Evolutionary conservation across 2,888 invertebrate species (phyloP), one percentile per base, ranked within the genome.

Genomic region (Zhuqinia jingwanae): DNA sequence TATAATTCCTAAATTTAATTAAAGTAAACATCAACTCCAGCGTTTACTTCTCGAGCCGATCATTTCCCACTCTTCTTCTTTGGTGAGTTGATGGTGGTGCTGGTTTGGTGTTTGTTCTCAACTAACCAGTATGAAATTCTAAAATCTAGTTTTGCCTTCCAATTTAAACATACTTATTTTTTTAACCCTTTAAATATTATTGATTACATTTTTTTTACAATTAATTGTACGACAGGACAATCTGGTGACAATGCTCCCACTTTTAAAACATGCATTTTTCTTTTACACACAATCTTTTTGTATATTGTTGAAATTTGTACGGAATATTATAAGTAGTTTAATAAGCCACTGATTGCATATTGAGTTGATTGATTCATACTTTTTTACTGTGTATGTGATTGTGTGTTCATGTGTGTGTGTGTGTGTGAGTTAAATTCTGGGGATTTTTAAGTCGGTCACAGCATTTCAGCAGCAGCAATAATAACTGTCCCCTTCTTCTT

Each of bases 341-440:
- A 15, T 70, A 70, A 70, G 36, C n/a, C 70, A 70, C 70, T 70
- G 70, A 70, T 70, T 70, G 70, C 70, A 70, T 70, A 42, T 45
- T 50, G 70, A 70, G 50, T n/a, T 70, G 47, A 70, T 70, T 70
- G 70, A 70, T 70, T 70, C 10, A 25, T 45, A 25, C 25, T 70
- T 50, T 50, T 15, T 10, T 13, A 47, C 47, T 47, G 15, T 25
- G 22, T 15, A n/a, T n/a, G 22, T 25, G 22, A 20, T 22, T 58
- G 58, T 10, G 22, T 58, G 11, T 70, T 68, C 20, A 25, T 15
- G 3, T 50, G 11, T 70, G 25, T 27, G 25, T 70, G 47, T 15
- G 15, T n/a, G 3, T 36, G 8, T 36, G 36, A 36, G 8, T 8
- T 6, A 36, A 8, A 36, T 68, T 68, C 42, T 47, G 70, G 70